Percentiles rank a stretch among this genome's conserved stretches.
These are phyloP conservation scores for Phylloscopus trochiloides DNA, from an alignment of 2,113 vertebrate genomes.

Conservation along the genomic window DNA sequence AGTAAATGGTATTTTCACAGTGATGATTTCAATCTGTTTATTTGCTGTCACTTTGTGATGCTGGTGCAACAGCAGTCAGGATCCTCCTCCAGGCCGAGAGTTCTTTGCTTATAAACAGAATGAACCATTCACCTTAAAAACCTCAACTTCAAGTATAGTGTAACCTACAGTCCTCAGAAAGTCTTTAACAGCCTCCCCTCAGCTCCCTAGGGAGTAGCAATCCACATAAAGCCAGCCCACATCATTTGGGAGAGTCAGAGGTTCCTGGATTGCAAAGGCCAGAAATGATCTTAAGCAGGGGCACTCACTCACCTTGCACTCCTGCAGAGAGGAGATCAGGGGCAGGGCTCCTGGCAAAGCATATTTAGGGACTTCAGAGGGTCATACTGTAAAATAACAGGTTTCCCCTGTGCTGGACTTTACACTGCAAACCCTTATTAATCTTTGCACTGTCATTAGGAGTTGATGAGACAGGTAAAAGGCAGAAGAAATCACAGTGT, in stretches of 20 bases:
- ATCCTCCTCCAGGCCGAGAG: not conserved
- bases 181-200: constrained; percentile 32
- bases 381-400: not conserved
- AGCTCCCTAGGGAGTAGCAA: constrained; percentile 32
- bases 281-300: constrained; percentile 35
- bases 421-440: not conserved
- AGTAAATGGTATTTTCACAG: not conserved
- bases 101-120: constrained; percentile 28
- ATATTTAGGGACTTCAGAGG: constrained; percentile 3
- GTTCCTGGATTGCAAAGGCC: constrained; percentile 34
- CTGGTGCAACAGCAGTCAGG: not conserved
- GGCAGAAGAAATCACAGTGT: not conserved
- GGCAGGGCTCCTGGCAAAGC: not conserved
- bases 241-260: not conserved
- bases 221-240: not conserved
- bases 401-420: not conserved
- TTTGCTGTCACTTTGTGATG: not conserved
- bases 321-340: not conserved
- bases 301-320: constrained; percentile 25
- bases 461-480: not conserved
- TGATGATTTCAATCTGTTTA: not conserved
- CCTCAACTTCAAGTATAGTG: constrained; percentile 25
- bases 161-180: constrained; percentile 47
- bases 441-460: not conserved
- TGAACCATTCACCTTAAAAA: constrained; percentile 34